Conservation (phyloP, 2,113 vertebrate species). For the Oenanthe oenanthe region DNA sequence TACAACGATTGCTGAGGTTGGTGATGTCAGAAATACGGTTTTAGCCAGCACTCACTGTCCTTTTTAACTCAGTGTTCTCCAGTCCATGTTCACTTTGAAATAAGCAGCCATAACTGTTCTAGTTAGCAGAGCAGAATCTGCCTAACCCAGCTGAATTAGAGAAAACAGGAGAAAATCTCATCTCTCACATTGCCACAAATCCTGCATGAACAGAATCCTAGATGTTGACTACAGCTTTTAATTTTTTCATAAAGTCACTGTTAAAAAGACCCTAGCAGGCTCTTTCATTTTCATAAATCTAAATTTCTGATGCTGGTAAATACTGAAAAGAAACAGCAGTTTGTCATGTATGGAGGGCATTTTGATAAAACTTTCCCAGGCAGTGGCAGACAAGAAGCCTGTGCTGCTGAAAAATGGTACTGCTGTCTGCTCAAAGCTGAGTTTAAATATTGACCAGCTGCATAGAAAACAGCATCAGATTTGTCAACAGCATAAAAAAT, state of each 20-base stretch:
- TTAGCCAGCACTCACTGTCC: not conserved
- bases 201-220: not conserved
- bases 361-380: not conserved
- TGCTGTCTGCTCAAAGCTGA: not conserved
- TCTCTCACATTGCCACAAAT: not conserved
- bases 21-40: not conserved
- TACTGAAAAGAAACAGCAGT: not conserved
- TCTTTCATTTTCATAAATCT: not conserved
- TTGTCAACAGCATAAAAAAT: constrained; percentile 21
- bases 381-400: not conserved
- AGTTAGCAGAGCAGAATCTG: not conserved
- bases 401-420: not conserved
- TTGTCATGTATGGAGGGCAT: not conserved
- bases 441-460: not conserved
- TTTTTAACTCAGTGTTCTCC: not conserved
- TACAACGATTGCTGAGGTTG: not conserved
- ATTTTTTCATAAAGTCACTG: not conserved
- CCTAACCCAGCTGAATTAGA: not conserved
- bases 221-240: not conserved
- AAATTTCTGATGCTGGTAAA: not conserved
- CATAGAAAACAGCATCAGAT: not conserved
- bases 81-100: not conserved
- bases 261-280: not conserved
- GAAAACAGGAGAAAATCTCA: not conserved
- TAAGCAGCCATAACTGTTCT: not conserved